phyloP scores from a whole-genome alignment of 2,113 vertebrate species.

The Equus quagga region DNA sequence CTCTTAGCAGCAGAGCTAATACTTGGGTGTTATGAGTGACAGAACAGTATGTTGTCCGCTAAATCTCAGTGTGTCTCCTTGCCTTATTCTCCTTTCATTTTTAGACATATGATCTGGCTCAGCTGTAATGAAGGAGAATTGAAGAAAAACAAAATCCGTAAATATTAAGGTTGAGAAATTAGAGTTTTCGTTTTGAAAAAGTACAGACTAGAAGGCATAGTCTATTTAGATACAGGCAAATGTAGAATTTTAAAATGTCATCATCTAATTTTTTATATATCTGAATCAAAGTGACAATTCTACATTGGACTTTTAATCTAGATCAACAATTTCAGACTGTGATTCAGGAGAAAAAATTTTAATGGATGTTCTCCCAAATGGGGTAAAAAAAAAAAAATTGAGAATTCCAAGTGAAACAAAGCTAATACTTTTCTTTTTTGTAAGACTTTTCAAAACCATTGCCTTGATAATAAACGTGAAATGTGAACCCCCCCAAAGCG shows the following conservation, averaged over 20 bases:
- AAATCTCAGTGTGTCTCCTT: neutral
- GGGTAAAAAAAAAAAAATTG: neutral
- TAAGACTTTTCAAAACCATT: neutral
- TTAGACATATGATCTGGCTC: neutral
- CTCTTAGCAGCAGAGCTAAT: neutral
- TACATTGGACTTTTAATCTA: neutral
- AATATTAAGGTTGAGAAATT: neutral
- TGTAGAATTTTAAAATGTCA: neutral
- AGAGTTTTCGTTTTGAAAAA: neutral
- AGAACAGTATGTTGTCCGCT: too few species aligned
- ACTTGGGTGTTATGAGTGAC: neutral
- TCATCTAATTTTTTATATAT: neutral
- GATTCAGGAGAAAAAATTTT: neutral
- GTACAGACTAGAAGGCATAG: neutral
- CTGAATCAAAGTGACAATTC: neutral
- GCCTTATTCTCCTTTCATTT: neutral
- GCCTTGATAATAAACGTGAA: neutral
- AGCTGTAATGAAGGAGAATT: neutral
- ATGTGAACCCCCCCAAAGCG: neutral
- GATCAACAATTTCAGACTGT: neutral
- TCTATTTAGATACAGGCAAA: neutral
- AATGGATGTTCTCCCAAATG: neutral
- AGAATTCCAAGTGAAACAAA: neutral
- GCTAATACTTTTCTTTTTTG: neutral
- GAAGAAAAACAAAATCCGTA: neutral